Base-by-base conservation (phyloP, 23 tunicate genomes). In the Trididemnum nubilum region DNA sequence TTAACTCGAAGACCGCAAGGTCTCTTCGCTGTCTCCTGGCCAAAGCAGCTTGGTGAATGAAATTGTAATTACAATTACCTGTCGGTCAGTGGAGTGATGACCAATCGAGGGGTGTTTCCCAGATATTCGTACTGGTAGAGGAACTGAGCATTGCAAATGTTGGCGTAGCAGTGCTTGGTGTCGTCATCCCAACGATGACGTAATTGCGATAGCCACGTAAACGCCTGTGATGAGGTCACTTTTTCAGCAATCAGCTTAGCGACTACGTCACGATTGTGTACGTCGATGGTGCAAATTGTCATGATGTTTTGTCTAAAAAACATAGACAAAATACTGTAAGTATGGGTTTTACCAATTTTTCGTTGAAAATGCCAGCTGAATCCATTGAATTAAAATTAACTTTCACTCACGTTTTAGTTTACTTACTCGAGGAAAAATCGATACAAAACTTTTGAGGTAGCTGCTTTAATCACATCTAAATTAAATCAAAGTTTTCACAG, bases 101-200 rank as follows among this genome's bases (percentile, higher is more conserved):
- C 97, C 34, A 92, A 85, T 44, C 97, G 63, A 4, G 97, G 61
- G 1, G 97, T 92, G 64, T 92, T 92, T 0, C 97, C 97, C 35
- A 92, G 85, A 36, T 92, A 92, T 60, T 92, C 97, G 76, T 92
- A 82, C 81, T 92, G 91, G 57, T 92, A 92, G 2, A 35, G 92
- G 71, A 92, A 92, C 82, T 92, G 91, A 33, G 97, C 97, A 72
- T 92, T 87, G 78, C 97, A 92, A 9, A 92, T 92, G 85, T 92
- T 87, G 49, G 92, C 97, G 36, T 34, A 92, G 59, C 97, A 92
- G 49, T 92, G 77, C 29, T 72, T 83, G 67, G 31, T 82, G 63
- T 81, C 86, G 0, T 92, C 97, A 37, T 92, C 97, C 97, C 97
- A 92, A 28, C 97, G 76, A 72, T 92, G 97, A 64, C 97, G 91